Conservation (phyloP, 2,113 vertebrate genomes). For the Anarrhichthys ocellatus region DNA sequence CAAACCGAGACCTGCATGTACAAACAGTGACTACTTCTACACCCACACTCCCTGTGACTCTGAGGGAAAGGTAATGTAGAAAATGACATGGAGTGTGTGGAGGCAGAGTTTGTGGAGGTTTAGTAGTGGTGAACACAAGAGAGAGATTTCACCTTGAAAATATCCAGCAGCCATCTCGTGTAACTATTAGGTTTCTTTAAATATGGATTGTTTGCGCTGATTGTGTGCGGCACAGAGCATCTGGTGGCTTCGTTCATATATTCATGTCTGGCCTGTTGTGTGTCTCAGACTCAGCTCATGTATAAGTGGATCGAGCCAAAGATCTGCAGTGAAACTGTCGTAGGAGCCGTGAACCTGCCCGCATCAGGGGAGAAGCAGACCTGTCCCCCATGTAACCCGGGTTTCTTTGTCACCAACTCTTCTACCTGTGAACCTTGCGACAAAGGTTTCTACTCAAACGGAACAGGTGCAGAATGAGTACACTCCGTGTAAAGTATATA, state of each 20-base stretch:
- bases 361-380: conserved; percentile 85
- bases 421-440: conserved; percentile 90
- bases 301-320: conserved; percentile 97
- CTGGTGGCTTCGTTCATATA: conserved; percentile 7
- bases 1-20: conserved; percentile 87
- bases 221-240: neutral
- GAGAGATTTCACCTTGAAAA: neutral
- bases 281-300: conserved; percentile 91
- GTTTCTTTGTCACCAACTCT: conserved; percentile 87
- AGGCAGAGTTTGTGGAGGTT: neutral
- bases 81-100: neutral
- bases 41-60: conserved; percentile 92
- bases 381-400: conserved; percentile 95
- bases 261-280: conserved; percentile 24
- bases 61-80: conserved; percentile 84
- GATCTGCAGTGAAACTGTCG: conserved; percentile 87
- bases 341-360: conserved; percentile 84
- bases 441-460: conserved; percentile 88
- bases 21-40: conserved; percentile 92
- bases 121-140: conserved; percentile 1
- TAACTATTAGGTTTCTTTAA: conserved; percentile 41
- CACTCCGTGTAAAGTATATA: neutral
- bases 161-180: conserved; percentile 31
- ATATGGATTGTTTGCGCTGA: conserved; percentile 28
- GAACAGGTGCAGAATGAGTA: conserved; percentile 85